Base-by-base conservation (phyloP, 2,797 vertebrate genomes). In the Arctocebus calabarensis region DNA sequence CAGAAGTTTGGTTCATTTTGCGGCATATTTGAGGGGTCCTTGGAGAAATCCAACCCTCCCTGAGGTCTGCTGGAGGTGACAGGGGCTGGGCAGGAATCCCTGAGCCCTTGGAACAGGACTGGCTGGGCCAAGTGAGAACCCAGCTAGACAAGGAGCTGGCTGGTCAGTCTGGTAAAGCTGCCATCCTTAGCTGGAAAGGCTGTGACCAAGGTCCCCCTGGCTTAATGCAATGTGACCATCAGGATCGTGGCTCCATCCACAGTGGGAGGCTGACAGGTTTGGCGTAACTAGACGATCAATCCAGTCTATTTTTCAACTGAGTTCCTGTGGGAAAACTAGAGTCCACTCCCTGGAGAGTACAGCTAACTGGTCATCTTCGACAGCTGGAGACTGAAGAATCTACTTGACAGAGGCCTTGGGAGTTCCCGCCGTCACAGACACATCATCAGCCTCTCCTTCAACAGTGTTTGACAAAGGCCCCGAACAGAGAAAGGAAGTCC, bases 391-490 rank as follows among this genome's bases (percentile, higher is more conserved):
- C 64, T 13, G 25, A 78, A 88, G 90, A 78, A 37, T 66, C 52
- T 52, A 62, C 52, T 78, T 20, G 19, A 84, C 90, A 95, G 96
- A 98, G 95, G 92, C 97, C 97, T 94, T 77, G 94, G 97, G 97
- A 97, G 96, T 89, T 95, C 92, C 97, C 93, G 94, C 96, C 95
- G 83, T 97, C 97, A 98, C 91, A 97, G 97, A 95, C 96, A 94
- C 92, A 94, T 95, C 92, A 94, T 95, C 97, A 84, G 82, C 95
- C 96, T 97, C 96, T 96, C 96, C 96, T 98, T 98, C 96, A 66
- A 98, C 98, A 99, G 98, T 99, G 98, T 99, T 98, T 98, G 98
- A 99, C 98, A 98, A 98, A 97, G 97, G 97, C 96, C 97, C 96
- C 96, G 95, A 98, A 97, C 91, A 27, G 92, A 94, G 96, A 97